These are phyloP conservation scores for Lycocerus yunnanus DNA, from an alignment of 2,888 invertebrate species.

Conservation along the genomic window DNA sequence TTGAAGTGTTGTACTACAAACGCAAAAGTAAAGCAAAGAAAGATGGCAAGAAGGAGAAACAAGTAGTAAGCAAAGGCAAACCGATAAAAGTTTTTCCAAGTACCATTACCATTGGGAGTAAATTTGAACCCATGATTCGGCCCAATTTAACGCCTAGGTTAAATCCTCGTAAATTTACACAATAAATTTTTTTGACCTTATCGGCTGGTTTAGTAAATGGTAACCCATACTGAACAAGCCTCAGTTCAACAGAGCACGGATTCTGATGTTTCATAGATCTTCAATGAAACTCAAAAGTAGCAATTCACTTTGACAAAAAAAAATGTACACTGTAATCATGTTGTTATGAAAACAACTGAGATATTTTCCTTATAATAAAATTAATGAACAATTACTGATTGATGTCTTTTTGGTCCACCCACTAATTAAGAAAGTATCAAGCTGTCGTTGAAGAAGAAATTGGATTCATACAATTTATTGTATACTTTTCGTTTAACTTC, in stretches of 20 bases:
- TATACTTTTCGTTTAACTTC: neutral
- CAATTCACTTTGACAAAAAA: neutral
- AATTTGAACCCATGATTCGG: conserved; percentile 39
- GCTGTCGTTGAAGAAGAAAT: neutral
- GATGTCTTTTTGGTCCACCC: neutral
- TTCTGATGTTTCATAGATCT: neutral
- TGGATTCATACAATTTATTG: neutral
- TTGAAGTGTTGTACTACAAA: conserved; percentile 81
- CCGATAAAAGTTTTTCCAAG: conserved; percentile 27
- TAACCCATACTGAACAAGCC: too few relatives aligned
- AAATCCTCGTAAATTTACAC: neutral
- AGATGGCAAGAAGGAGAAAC: conserved; percentile 11
- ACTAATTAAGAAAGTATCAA: neutral
- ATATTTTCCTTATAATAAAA: neutral
- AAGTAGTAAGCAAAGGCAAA: neutral
- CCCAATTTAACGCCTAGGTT: conserved; percentile 10
- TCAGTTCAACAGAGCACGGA: neutral
- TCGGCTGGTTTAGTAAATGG: too few relatives aligned
- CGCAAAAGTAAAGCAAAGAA: conserved; percentile 58
- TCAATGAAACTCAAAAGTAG: neutral
- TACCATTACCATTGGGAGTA: conserved; percentile 38
- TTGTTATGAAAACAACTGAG: neutral
- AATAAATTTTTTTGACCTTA: neutral
- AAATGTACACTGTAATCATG: too few relatives aligned
- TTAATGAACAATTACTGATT: neutral